phyloP scores from a whole-genome alignment of 2,888 invertebrate species.

The Cryptus armator region DNA sequence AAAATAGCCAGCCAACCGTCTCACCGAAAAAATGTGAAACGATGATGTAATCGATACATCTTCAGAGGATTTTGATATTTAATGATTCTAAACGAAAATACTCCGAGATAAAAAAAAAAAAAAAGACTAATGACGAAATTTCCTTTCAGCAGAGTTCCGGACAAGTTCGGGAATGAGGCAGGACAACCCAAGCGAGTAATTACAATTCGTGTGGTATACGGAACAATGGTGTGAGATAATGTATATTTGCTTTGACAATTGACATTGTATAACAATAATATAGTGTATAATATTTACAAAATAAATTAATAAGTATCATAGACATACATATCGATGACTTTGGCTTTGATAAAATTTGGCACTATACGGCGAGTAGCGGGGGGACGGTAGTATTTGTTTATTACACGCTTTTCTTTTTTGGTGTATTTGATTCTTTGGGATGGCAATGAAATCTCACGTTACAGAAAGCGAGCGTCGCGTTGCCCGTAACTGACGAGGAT shows the following conservation, averaged over 20 bases:
- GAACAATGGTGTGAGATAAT: slow-evolving; percentile 78
- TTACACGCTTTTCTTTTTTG: not conserved
- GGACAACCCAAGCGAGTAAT: not conserved
- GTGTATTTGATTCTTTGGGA: slow-evolving; percentile 24
- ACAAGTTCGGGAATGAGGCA: not conserved
- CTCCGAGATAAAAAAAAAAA: not conserved
- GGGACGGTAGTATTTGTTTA: slow-evolving; percentile 41
- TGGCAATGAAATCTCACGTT: slow-evolving; percentile 64
- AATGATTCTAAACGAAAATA: not conserved
- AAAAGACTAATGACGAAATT: slow-evolving; percentile 2
- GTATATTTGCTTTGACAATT: slow-evolving; percentile 80
- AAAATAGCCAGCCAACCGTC: slow-evolving; percentile 52
- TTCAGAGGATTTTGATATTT: slow-evolving; percentile 3
- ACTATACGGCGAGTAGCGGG: slow-evolving; percentile 42
- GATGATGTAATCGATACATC: slow-evolving; percentile 44
- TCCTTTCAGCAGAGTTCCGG: slow-evolving; percentile 28
- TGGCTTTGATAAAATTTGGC: slow-evolving; percentile 69
- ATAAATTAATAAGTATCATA: slow-evolving; percentile 81
- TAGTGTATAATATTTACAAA: slow-evolving; percentile 83
- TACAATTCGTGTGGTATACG: slow-evolving; percentile 40
- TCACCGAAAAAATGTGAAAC: not conserved
- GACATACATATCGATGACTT: slow-evolving; percentile 74
- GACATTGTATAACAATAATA: slow-evolving; percentile 82
- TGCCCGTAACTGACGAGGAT: slow-evolving; percentile 45
- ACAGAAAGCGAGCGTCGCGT: slow-evolving; percentile 72